phyloP scores from a whole-genome alignment of 1,140 invertebrate species.

The Zaprionus nigranus region DNA sequence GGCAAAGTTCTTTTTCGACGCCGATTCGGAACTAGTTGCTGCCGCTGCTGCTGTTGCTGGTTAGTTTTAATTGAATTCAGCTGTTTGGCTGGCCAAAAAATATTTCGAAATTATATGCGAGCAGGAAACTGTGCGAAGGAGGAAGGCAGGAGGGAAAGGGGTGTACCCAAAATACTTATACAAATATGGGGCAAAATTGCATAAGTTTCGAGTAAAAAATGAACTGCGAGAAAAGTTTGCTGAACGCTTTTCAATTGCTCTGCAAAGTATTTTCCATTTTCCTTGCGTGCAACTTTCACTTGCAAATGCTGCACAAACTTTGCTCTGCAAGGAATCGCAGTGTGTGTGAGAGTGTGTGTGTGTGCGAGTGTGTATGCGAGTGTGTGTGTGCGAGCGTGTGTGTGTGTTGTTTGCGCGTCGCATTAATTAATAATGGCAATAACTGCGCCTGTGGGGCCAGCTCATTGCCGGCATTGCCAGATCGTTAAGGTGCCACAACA shows the following conservation, averaged over 20 bases:
- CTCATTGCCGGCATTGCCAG: constrained; percentile 25
- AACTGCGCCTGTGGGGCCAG: constrained; percentile 37
- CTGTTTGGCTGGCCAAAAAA: constrained; percentile 21
- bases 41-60: constrained; percentile 24
- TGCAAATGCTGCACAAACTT: constrained; percentile 66
- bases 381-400: constrained; percentile 3
- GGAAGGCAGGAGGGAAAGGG: background rate
- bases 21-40: constrained; percentile 43
- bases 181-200: constrained; percentile 49
- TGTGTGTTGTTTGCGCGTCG: constrained; percentile 45
- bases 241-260: constrained; percentile 75
- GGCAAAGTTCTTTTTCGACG: constrained; percentile 24
- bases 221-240: constrained; percentile 59
- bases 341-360: background rate
- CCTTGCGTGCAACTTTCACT: constrained; percentile 68
- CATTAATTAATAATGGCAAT: constrained; percentile 81
- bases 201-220: constrained; percentile 56
- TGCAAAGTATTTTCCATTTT: constrained; percentile 75
- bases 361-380: background rate
- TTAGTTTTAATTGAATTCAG: constrained; percentile 45
- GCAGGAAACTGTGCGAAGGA: background rate
- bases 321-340: constrained; percentile 29
- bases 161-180: constrained; percentile 26
- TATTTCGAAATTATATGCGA: constrained; percentile 16
- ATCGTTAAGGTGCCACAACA: constrained; percentile 29